phyloP scores from a whole-genome alignment of 37 sponge, comb jelly and placozoan species.

The Tethya wilhelma region DNA sequence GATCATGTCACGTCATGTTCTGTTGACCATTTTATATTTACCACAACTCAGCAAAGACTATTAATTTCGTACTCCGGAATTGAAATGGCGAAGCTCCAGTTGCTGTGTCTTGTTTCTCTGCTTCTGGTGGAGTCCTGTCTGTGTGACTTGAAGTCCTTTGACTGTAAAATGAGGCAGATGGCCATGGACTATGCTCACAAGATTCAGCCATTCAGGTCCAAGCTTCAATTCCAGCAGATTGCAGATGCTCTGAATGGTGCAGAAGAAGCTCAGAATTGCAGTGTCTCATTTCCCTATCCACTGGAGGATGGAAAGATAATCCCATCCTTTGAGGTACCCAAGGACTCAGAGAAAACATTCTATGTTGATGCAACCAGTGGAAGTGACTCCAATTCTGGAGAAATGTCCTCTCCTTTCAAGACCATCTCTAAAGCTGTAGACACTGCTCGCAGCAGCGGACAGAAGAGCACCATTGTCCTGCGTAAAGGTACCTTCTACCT shows the following conservation, averaged over 20 bases:
- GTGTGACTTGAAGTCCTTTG: slow-evolving; percentile 49
- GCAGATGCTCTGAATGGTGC: slow-evolving; percentile 73
- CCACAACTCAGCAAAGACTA: too few relatives aligned
- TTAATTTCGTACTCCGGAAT: too few relatives aligned
- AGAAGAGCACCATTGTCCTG: slow-evolving; percentile 28
- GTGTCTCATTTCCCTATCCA: slow-evolving; percentile 10
- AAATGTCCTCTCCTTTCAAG: slow-evolving; percentile 15
- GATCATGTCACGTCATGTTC: too few relatives aligned
- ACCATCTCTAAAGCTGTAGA: slow-evolving; percentile 16
- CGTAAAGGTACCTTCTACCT: slow-evolving; percentile 57
- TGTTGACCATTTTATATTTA: too few relatives aligned
- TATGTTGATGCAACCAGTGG: slow-evolving; percentile 48
- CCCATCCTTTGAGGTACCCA: slow-evolving; percentile 5
- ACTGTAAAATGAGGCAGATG: slow-evolving; percentile 63
- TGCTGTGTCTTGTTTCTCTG: background rate
- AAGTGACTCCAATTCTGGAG: slow-evolving; percentile 49
- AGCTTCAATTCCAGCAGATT: slow-evolving; percentile 30
- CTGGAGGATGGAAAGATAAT: background rate
- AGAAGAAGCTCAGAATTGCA: slow-evolving; percentile 60
- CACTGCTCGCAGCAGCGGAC: background rate
- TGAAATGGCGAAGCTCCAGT: too few relatives aligned
- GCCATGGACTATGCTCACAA: slow-evolving; percentile 71
- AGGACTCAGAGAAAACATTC: too few relatives aligned
- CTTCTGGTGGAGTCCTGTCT: background rate
- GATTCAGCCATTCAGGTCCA: slow-evolving; percentile 45